Evolutionary conservation across 2,888 invertebrate species (phyloP), one percentile per base, ranked within the genome.

Genomic region (Conops quadrifasciatus): DNA sequence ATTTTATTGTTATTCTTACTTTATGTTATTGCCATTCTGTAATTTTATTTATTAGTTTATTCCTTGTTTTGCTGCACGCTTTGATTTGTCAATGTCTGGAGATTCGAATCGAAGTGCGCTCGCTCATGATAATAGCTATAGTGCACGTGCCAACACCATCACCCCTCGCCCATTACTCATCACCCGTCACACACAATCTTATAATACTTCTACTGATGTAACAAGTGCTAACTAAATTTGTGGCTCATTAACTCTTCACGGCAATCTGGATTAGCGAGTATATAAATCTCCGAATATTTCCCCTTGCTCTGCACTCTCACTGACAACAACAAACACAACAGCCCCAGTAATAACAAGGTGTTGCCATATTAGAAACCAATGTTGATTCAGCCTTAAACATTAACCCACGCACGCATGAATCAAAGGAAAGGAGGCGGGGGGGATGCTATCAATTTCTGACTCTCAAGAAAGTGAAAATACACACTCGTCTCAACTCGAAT

Each of bases 161-260:
- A n/a, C 28, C 58, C 21, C 28, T 58, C 58, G 7, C 7, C 58
- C 28, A 24, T 9, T 36, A 36, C 36, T 9, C 36, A 36, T 36
- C 9, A 36, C 11, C 3, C 58, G 15, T 26, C 58, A 13, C 7
- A 3, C 49, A 13, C n/a, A 3, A 15, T 49, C 49, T n/a, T n/a
- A 49, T 49, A 19, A 49, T 9, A 36, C 9, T 13, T 4, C 3
- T n/a, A 63, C 11, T 47, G 45, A 43, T 63, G 63, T 63, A 59
- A 66, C 65, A 71, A 71, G 71, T 71, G 71, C 66, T 65, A 68
- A 72, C 66, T 65, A 68, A 72, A 67, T 73, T 70, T 73, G 73
- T 70, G 77, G 76, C 71, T 77, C 76, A 75, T 77, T 77, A 77
- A 74, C 72, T 76, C 76, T 77, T 77, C 76, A 77, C 72, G 77